phyloP scores from a whole-genome alignment of 2,888 invertebrate genomes.

The Terebella lapidaria region DNA sequence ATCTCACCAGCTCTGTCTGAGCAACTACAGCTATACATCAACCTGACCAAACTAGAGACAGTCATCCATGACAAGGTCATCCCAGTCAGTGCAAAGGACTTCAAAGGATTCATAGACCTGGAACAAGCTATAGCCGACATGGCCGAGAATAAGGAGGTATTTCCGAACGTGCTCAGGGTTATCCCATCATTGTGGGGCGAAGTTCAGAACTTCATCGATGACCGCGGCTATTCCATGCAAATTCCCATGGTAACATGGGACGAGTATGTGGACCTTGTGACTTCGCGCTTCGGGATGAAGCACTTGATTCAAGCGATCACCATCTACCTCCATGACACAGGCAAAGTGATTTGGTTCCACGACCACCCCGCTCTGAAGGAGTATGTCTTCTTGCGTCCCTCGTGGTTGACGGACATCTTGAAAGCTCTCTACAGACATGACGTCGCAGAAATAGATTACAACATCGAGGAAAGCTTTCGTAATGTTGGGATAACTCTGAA shows the following conservation, averaged over 20 bases:
- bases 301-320: conserved; percentile 41
- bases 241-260: conserved; percentile 43
- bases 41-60: conserved; percentile 35
- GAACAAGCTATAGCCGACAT: conserved; percentile 35
- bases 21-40: conserved; percentile 40
- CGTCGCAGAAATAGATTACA: conserved; percentile 28
- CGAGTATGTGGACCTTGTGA: conserved; percentile 35
- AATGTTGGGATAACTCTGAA: conserved; percentile 27
- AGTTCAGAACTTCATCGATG: conserved; percentile 43
- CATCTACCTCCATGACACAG: conserved; percentile 47
- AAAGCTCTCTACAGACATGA: conserved; percentile 38
- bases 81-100: conserved; percentile 34
- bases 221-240: conserved; percentile 37
- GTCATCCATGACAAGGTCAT: conserved; percentile 38
- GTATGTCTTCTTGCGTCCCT: conserved; percentile 42
- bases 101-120: conserved; percentile 36
- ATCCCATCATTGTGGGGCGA: conserved; percentile 50
- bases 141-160: conserved; percentile 32
- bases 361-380: conserved; percentile 31
- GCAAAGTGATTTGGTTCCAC: conserved; percentile 37
- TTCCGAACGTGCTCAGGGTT: conserved; percentile 31
- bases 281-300: conserved; percentile 42
- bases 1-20: conserved; percentile 46
- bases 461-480: conserved; percentile 38
- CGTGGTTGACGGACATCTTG: conserved; percentile 45